Percentiles rank a stretch among this genome's conserved stretches.
Conservation (phyloP, 2,888 invertebrate genomes). For the Ectobius pallidus region DNA sequence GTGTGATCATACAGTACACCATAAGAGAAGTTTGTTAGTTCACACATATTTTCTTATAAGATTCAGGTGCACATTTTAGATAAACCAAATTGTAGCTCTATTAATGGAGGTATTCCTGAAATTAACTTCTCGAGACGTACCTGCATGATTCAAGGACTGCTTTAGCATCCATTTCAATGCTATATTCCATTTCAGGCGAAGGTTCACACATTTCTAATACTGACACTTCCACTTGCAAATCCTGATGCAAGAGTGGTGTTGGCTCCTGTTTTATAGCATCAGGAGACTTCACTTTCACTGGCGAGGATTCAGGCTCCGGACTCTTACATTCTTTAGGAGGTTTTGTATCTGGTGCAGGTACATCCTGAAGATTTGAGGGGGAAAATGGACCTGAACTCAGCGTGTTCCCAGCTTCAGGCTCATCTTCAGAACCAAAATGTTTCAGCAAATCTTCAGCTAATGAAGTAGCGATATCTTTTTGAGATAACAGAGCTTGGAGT, state of each 20-base stretch:
- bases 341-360: background rate
- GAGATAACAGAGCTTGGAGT: slow-evolving; percentile 72
- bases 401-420: slow-evolving; percentile 49
- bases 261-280: too few relatives aligned
- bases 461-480: slow-evolving; percentile 76
- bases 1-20: too few relatives aligned
- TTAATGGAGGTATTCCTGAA: too few relatives aligned
- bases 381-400: slow-evolving; percentile 63
- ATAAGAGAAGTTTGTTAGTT: too few relatives aligned
- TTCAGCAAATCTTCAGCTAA: slow-evolving; percentile 88
- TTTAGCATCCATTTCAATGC: slow-evolving; percentile 78
- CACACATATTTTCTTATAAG: too few relatives aligned
- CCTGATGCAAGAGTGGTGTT: slow-evolving; percentile 17
- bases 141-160: slow-evolving; percentile 74
- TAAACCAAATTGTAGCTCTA: too few relatives aligned
- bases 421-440: slow-evolving; percentile 71
- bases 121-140: slow-evolving; percentile 57
- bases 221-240: slow-evolving; percentile 48
- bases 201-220: slow-evolving; percentile 69
- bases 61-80: too few relatives aligned
- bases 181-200: slow-evolving; percentile 69
- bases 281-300: too few relatives aligned
- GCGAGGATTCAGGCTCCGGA: background rate
- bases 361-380: slow-evolving; percentile 56
- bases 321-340: background rate